Conservation (phyloP, 1,140 invertebrate genomes). For the Cyphomyrmex costatus region DNA sequence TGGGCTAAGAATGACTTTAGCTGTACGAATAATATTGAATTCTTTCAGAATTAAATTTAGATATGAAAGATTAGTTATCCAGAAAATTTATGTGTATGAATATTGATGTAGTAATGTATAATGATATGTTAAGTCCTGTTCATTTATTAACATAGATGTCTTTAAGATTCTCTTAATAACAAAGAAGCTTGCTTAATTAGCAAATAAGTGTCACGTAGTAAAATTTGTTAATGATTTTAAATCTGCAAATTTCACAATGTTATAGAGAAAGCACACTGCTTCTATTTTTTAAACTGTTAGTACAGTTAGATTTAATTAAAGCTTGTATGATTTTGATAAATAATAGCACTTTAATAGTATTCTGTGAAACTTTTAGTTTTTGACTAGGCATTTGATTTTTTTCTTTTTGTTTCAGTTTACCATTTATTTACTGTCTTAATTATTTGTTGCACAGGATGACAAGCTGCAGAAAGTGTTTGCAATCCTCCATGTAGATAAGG, state of each 20-base stretch:
- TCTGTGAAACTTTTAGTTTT: conserved; percentile 30
- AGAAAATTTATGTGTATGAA: too few relatives aligned
- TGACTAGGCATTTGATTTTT: background rate
- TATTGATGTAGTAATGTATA: too few relatives aligned
- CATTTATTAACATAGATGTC: too few relatives aligned
- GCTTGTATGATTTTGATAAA: conserved; percentile 38
- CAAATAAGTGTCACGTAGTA: background rate
- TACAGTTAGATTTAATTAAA: conserved; percentile 5
- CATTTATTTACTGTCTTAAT: conserved; percentile 76
- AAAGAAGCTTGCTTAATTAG: background rate
- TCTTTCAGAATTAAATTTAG: too few relatives aligned
- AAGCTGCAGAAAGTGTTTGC: conserved; percentile 89
- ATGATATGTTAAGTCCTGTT: too few relatives aligned
- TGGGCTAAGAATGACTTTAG: too few relatives aligned
- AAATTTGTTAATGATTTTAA: background rate
- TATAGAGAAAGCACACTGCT: conserved; percentile 22
- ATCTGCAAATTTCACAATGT: background rate
- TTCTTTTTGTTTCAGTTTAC: conserved; percentile 58
- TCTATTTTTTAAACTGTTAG: conserved; percentile 26
- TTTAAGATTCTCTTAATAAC: background rate
- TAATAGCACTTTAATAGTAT: background rate
- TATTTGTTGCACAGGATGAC: conserved; percentile 89
- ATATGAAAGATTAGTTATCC: too few relatives aligned
- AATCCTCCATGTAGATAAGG: conserved; percentile 90
- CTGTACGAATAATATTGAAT: too few relatives aligned